Percentiles rank a stretch among this genome's conserved stretches.
Evolutionary conservation across 1,140 invertebrate genomes (phyloP).

Genomic region (Watersipora subatra): DNA sequence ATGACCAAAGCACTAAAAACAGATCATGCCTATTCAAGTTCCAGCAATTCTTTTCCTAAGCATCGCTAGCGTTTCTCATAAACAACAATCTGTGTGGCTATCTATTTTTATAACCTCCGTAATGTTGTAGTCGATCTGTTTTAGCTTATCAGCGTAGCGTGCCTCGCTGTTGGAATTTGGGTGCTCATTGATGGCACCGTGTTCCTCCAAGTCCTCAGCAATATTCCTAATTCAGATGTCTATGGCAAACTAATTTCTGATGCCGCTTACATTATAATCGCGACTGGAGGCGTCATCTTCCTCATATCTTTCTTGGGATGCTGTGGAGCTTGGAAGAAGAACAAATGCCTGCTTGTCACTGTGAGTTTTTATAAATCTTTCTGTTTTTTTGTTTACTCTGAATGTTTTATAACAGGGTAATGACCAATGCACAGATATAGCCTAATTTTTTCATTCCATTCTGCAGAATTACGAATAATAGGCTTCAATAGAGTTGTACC

Average conservation of each 20-base stretch:
- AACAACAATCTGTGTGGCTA: too few relatives aligned
- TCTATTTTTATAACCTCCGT: too few relatives aligned
- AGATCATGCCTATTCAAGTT: too few relatives aligned
- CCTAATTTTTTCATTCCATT: neutral
- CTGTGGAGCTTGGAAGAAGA: slow-evolving; percentile 3
- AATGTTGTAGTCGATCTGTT: too few relatives aligned
- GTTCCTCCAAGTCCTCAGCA: neutral
- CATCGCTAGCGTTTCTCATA: too few relatives aligned
- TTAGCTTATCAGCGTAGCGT: neutral
- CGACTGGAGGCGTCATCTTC: neutral
- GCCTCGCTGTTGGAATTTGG: slow-evolving; percentile 1
- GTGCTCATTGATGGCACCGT: neutral
- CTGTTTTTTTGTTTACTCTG: neutral
- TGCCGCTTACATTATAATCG: neutral
- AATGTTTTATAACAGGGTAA: neutral
- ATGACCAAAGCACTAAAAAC: too few relatives aligned
- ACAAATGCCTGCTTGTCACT: neutral
- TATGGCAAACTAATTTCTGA: neutral
- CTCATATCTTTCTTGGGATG: neutral
- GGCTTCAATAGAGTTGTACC: neutral
- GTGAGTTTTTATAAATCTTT: neutral
- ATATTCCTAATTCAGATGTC: neutral
- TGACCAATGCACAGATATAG: neutral
- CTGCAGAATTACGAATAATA: neutral
- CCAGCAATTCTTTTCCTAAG: too few relatives aligned